Conservation (phyloP, 2,113 vertebrate genomes). For the Lasiurus borealis region DNA sequence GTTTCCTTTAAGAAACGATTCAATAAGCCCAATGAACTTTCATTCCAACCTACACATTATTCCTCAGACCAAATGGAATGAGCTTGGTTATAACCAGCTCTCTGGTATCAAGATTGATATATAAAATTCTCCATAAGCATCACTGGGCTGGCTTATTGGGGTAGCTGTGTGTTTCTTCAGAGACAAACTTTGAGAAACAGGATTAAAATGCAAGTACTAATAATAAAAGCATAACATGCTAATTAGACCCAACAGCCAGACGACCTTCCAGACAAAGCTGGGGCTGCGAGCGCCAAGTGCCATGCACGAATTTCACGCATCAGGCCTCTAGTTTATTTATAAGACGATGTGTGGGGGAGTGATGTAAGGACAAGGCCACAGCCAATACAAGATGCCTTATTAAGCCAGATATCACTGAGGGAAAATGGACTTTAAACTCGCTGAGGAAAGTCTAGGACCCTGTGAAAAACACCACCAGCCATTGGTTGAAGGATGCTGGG, state of each 20-base stretch:
- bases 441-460: neutral
- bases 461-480: neutral
- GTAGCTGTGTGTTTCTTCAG: neutral
- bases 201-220: neutral
- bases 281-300: too few relatives aligned
- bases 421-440: neutral
- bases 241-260: too few relatives aligned
- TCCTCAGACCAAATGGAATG: neutral
- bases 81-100: neutral
- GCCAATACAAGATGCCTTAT: neutral
- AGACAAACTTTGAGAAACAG: neutral
- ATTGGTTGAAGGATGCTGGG: neutral
- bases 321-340: neutral
- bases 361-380: neutral
- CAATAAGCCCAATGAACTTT: neutral
- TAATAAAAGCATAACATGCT: too few relatives aligned
- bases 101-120: neutral
- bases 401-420: neutral
- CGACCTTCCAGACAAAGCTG: too few relatives aligned
- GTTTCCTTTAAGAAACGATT: neutral
- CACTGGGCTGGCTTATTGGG: neutral
- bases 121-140: neutral
- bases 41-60: neutral
- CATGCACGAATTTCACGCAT: too few relatives aligned
- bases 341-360: neutral